Evolutionary conservation across 2,888 invertebrate genomes (phyloP).

Genomic region (Tetramorium bicarinatum): DNA sequence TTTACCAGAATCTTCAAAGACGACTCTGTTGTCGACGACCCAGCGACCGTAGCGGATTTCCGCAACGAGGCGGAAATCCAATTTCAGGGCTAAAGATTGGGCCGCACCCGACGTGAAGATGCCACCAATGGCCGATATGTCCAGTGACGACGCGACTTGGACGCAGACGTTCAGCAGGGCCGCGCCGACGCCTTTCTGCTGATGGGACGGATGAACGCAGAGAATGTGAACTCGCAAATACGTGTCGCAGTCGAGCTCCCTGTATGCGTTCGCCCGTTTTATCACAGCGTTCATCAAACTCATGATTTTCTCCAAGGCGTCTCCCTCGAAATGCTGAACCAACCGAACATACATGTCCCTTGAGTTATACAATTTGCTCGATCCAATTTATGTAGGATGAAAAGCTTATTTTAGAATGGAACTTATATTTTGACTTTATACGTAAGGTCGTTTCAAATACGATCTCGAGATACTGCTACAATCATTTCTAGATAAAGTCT

Average conservation of each 20-base stretch:
- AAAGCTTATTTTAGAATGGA: not conserved
- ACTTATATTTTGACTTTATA: not conserved
- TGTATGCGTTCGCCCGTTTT: conserved; percentile 72
- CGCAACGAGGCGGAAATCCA: conserved; percentile 73
- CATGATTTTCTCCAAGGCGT: conserved; percentile 75
- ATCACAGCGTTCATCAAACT: conserved; percentile 73
- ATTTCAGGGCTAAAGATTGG: conserved; percentile 73
- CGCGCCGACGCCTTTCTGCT: conserved; percentile 70
- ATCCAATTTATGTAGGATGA: not conserved
- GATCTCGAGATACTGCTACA: not conserved
- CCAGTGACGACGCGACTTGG: conserved; percentile 71
- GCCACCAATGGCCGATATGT: conserved; percentile 74
- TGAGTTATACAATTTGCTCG: not conserved
- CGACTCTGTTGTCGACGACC: conserved; percentile 84
- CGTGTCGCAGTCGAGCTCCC: conserved; percentile 63
- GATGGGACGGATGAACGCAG: conserved; percentile 81
- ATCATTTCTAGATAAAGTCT: not conserved
- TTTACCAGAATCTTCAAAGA: conserved; percentile 87
- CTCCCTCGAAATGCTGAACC: conserved; percentile 75
- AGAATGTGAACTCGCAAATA: conserved; percentile 79
- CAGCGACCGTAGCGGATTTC: conserved; percentile 87
- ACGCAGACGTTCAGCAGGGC: conserved; percentile 75
- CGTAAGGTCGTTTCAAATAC: not conserved
- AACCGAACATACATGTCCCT: not conserved
- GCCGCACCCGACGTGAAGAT: conserved; percentile 77